Percentiles rank a stretch among this genome's conserved stretches.
Evolutionary conservation across 2,797 vertebrate species (phyloP).

Genomic region (Melopsittacus undulatus): DNA sequence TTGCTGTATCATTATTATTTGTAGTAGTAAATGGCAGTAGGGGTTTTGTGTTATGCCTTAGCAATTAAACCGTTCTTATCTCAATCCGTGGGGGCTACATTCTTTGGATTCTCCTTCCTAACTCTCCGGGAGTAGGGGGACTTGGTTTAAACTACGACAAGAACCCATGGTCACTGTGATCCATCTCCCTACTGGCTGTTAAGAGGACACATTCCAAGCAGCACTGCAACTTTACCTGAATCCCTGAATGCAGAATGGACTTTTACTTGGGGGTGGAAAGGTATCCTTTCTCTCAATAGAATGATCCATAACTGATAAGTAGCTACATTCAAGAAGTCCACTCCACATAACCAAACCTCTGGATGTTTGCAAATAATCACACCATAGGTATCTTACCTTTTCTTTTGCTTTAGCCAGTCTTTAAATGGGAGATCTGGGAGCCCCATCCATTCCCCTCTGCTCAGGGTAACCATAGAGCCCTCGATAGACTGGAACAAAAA

Average conservation of each 20-base stretch:
- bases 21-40: no score
- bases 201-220: background rate
- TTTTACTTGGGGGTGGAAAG: background rate
- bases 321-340: background rate
- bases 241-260: background rate
- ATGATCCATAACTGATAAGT: background rate
- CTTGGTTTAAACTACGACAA: no score
- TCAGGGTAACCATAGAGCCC: slow-evolving; percentile 83
- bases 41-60: no score
- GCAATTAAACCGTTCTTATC: no score
- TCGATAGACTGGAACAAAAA: slow-evolving; percentile 78
- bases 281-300: background rate
- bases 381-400: slow-evolving; percentile 67
- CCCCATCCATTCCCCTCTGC: slow-evolving; percentile 85
- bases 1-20: no score
- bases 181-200: background rate
- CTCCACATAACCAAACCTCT: background rate
- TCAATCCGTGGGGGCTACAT: no score
- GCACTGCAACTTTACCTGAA: background rate
- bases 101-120: no score
- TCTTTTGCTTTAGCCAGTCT: slow-evolving; percentile 79
- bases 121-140: no score
- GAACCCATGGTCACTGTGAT: background rate
- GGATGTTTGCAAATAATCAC: background rate
- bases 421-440: slow-evolving; percentile 81